These are phyloP conservation scores for Pithys albifrons DNA, from an alignment of 2,113 vertebrate genomes.

Conservation along the genomic window DNA sequence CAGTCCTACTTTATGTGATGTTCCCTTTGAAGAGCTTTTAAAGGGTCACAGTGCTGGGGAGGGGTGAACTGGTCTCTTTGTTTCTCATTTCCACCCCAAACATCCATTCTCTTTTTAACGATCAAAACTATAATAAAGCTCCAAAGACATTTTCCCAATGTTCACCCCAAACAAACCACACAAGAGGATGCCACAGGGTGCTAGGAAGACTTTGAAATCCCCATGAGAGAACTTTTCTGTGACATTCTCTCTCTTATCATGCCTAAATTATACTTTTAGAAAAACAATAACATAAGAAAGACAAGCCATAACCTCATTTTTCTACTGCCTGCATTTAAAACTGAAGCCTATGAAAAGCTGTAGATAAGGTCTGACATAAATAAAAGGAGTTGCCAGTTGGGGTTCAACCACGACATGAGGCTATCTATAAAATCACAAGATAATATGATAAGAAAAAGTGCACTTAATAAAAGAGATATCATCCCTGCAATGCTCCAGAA, in stretches of 20 bases:
- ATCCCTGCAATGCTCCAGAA: not conserved
- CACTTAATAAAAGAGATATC: not conserved
- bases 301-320: not conserved
- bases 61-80: not conserved
- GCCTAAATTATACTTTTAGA: not conserved
- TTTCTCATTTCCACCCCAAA: conserved; percentile 17
- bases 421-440: not conserved
- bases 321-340: not conserved
- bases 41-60: not conserved
- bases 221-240: not conserved
- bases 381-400: not conserved
- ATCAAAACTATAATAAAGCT: not conserved
- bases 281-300: not conserved
- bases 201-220: conserved; percentile 1
- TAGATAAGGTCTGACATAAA: not conserved
- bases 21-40: not conserved
- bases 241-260: not conserved
- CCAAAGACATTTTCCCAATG: not conserved
- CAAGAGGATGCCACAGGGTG: not conserved
- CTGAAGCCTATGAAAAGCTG: not conserved
- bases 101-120: not conserved
- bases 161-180: not conserved
- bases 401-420: not conserved
- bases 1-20: not conserved
- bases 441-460: not conserved